Percentiles rank a stretch among this genome's conserved stretches.
Conservation (phyloP, 2,888 invertebrate genomes). For the Dusona sp. region DNA sequence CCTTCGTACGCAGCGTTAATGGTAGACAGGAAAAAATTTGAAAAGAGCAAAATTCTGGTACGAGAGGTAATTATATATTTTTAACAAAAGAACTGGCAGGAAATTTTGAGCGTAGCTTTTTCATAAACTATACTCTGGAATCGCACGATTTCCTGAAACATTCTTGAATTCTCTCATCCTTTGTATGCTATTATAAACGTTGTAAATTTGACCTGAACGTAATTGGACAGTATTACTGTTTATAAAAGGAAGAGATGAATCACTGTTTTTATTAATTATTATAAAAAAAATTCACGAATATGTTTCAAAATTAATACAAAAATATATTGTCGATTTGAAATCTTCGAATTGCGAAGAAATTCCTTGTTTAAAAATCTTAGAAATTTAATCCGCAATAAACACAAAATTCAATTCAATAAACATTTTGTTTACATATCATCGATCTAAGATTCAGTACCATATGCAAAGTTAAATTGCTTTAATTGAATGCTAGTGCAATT, state of each 20-base stretch:
- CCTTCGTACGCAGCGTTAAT: not conserved
- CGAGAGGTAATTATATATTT: conserved; percentile 24
- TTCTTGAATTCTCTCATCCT: not conserved
- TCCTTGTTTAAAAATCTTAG: not conserved
- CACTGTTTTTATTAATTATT: not conserved
- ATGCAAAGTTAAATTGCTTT: not conserved
- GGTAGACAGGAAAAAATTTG: not conserved
- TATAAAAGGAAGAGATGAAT: too few relatives aligned
- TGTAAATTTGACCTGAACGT: not conserved
- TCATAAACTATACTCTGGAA: not conserved
- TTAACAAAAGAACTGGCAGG: not conserved
- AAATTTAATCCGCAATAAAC: not conserved
- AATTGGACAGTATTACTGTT: not conserved
- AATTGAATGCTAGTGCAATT: not conserved
- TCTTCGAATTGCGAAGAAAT: not conserved
- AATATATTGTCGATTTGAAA: not conserved
- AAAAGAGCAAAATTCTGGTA: not conserved
- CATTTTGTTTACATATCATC: not conserved
- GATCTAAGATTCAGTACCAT: not conserved
- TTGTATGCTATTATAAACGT: not conserved
- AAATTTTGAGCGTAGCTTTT: not conserved
- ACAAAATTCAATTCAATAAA: not conserved
- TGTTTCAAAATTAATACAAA: too few relatives aligned
- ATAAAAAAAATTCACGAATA: not conserved
- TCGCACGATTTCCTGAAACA: not conserved